phyloP scores from a whole-genome alignment of 2,113 vertebrate species.

The Cryptotis parvus region DNA sequence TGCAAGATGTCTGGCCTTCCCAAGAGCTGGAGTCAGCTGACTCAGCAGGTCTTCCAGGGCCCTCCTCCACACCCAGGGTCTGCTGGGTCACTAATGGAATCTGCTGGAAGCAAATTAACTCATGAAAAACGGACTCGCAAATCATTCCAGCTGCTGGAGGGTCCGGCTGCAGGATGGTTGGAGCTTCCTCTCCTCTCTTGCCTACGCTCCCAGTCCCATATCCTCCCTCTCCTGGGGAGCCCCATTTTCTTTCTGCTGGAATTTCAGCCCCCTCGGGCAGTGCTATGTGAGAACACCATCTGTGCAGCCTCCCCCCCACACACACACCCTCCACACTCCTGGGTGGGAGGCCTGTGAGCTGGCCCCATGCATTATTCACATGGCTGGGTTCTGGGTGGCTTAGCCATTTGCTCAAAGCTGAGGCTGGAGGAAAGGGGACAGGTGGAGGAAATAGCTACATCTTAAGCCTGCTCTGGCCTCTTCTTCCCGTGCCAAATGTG shows the following conservation, averaged over 20 bases:
- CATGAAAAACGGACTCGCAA: constrained; percentile 43
- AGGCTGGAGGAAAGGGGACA: not conserved
- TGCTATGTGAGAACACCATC: not conserved
- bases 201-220: not conserved
- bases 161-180: constrained; percentile 19
- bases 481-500: not conserved
- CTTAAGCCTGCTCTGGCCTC: not conserved
- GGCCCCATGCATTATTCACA: not conserved
- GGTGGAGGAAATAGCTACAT: not conserved
- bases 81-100: constrained; percentile 73
- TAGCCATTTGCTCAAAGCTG: not conserved
- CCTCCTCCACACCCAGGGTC: constrained; percentile 54
- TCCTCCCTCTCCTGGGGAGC: constrained; percentile 21
- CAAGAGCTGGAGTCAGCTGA: constrained; percentile 48
- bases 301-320: not conserved
- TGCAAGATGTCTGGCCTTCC: constrained; percentile 62
- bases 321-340: too few relatives aligned
- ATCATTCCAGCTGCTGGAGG: constrained; percentile 60
- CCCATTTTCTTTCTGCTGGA: not conserved
- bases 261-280: not conserved
- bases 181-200: not conserved
- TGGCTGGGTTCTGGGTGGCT: constrained; percentile 14
- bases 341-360: constrained; percentile 8
- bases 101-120: constrained; percentile 73
- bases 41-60: constrained; percentile 52